A percentile compares a stretch with the other conserved stretches of the same genome.
Evolutionary conservation across 2,888 invertebrate species (phyloP).

Genomic region (Troides oblongomaculatus): DNA sequence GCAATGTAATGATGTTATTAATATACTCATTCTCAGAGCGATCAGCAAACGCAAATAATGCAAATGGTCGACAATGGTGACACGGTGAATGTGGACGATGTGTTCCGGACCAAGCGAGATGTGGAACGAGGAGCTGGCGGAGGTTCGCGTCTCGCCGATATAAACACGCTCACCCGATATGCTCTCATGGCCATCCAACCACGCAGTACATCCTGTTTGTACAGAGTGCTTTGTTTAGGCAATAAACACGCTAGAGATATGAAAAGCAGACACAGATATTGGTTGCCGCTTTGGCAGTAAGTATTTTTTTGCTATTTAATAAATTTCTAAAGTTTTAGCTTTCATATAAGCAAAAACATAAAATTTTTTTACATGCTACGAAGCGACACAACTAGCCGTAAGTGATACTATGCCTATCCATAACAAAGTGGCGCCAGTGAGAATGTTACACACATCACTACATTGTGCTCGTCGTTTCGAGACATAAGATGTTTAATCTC

Average conservation of each 20-base stretch:
- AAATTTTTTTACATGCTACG: too few species aligned
- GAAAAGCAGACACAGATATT: conserved; percentile 80
- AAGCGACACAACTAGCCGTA: too few species aligned
- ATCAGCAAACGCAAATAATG: conserved; percentile 65
- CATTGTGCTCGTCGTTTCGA: too few species aligned
- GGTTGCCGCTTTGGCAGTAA: conserved; percentile 89
- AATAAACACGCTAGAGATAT: conserved; percentile 81
- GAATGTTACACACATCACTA: too few species aligned
- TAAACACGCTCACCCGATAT: conserved; percentile 78
- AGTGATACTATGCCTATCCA: too few species aligned
- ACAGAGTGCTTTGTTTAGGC: conserved; percentile 83
- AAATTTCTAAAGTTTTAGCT: not conserved
- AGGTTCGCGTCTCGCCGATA: conserved; percentile 34
- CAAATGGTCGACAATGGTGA: conserved; percentile 69
- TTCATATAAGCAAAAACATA: too few species aligned
- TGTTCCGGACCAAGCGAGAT: conserved; percentile 64
- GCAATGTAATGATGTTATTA: not conserved
- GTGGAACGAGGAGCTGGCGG: conserved; percentile 45
- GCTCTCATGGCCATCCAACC: conserved; percentile 74
- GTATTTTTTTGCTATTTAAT: conserved; percentile 35
- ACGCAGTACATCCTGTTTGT: conserved; percentile 81
- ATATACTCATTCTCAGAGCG: conserved; percentile 45
- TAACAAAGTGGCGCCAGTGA: too few species aligned
- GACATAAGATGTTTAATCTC: too few species aligned
- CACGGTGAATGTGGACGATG: conserved; percentile 66